These are phyloP conservation scores for Camponotus pennsylvanicus DNA, from an alignment of 1,140 invertebrate genomes.

Conservation along the genomic window DNA sequence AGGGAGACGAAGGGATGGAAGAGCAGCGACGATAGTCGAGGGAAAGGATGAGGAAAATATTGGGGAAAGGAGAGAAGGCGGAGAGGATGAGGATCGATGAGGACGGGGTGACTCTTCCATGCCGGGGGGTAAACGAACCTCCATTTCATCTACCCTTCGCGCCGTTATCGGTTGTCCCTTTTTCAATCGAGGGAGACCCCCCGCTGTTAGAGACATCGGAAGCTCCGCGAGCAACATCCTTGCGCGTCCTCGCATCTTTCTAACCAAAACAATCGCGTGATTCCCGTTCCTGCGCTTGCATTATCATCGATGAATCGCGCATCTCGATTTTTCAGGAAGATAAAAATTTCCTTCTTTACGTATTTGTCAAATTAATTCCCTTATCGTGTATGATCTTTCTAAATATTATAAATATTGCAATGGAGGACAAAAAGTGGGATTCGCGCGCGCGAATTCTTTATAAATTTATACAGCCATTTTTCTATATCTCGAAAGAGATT, in stretches of 20 bases:
- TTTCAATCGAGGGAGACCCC: conserved; percentile 76
- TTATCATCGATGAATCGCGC: not conserved
- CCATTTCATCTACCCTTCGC: conserved; percentile 74
- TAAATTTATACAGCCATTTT: not conserved
- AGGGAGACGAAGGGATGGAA: conserved; percentile 62
- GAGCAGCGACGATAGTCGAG: conserved; percentile 53
- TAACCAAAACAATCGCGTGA: conserved; percentile 38
- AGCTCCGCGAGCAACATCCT: conserved; percentile 60
- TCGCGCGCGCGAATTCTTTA: not conserved
- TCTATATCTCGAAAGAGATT: not conserved
- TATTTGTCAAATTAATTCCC: not conserved
- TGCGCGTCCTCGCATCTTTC: conserved; percentile 41
- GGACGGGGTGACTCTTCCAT: conserved; percentile 77
- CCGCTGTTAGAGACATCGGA: conserved; percentile 62
- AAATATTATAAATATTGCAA: not conserved
- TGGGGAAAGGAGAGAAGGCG: conserved; percentile 62
- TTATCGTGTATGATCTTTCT: not conserved
- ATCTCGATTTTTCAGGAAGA: not conserved
- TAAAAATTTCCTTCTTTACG: not conserved
- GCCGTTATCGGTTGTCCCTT: conserved; percentile 81
- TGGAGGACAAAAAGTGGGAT: not conserved
- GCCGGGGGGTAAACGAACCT: conserved; percentile 80
- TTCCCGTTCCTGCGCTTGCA: not conserved
- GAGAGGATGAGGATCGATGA: conserved; percentile 80
- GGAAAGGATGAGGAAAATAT: conserved; percentile 51